phyloP scores from a whole-genome alignment of 2,797 vertebrate species.

The Enteromius afrohamiltoni region DNA sequence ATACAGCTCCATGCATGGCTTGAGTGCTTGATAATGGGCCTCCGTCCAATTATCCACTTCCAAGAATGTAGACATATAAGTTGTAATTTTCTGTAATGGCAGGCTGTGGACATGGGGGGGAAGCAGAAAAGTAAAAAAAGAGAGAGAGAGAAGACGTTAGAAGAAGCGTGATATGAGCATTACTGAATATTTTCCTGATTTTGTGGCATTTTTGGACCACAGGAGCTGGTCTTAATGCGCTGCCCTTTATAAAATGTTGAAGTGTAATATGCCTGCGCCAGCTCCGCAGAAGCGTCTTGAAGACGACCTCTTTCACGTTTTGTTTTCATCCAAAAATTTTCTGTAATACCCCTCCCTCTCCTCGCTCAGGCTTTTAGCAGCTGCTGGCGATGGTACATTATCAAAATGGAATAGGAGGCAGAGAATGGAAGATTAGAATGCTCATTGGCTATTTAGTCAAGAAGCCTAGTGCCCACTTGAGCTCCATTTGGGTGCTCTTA shows the following conservation, averaged over 20 bases:
- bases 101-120: slow-evolving; percentile 57
- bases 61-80: slow-evolving; percentile 66
- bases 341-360: slow-evolving; percentile 59
- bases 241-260: slow-evolving; percentile 51
- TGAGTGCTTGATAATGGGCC: slow-evolving; percentile 69
- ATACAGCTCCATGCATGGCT: slow-evolving; percentile 57
- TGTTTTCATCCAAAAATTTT: slow-evolving; percentile 54
- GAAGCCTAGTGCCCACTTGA: slow-evolving; percentile 69
- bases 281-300: slow-evolving; percentile 46
- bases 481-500: slow-evolving; percentile 69
- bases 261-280: slow-evolving; percentile 39
- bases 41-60: slow-evolving; percentile 66
- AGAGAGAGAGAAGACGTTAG: slow-evolving; percentile 31
- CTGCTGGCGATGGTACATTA: slow-evolving; percentile 62
- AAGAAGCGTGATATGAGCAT: slow-evolving; percentile 55
- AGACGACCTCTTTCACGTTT: slow-evolving; percentile 52
- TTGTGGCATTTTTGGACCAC: slow-evolving; percentile 35
- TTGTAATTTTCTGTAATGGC: slow-evolving; percentile 69
- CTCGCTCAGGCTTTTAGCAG: slow-evolving; percentile 68
- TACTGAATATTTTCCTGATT: slow-evolving; percentile 51
- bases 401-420: slow-evolving; percentile 61
- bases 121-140: slow-evolving; percentile 48
- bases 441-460: slow-evolving; percentile 64
- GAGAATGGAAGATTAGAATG: slow-evolving; percentile 62
- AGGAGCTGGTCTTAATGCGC: slow-evolving; percentile 34